A percentile compares a stretch with the other conserved stretches of the same genome.
Evolutionary conservation across 2,797 vertebrate species (phyloP).

Genomic region (Myotis pilosus): DNA sequence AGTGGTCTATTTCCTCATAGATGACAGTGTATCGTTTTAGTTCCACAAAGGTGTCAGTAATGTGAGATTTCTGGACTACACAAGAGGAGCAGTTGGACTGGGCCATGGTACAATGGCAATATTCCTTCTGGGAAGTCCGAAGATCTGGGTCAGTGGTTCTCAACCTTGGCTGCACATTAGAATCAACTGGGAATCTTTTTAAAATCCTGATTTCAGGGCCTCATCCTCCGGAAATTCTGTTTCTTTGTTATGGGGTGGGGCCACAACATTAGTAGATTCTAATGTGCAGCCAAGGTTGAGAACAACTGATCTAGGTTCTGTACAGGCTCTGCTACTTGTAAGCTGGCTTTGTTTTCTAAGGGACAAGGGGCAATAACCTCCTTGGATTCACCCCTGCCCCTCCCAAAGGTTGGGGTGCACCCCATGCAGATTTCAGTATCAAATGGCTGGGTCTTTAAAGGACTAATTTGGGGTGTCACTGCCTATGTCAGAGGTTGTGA

Average conservation of each 20-base stretch:
- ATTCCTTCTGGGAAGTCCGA: not conserved
- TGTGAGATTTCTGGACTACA: constrained; percentile 44
- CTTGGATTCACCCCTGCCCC: not conserved
- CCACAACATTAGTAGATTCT: too few species aligned
- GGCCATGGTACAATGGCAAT: not conserved
- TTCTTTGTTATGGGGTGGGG: too few species aligned
- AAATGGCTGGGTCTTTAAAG: not conserved
- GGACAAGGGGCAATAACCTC: not conserved
- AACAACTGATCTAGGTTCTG: not conserved
- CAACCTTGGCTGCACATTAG: too few species aligned
- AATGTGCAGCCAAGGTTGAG: too few species aligned
- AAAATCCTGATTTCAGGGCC: too few species aligned
- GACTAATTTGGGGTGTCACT: not conserved
- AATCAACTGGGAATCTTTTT: too few species aligned
- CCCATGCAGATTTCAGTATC: not conserved
- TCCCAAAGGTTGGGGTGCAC: not conserved
- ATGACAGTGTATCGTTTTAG: constrained; percentile 35
- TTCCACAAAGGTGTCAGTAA: constrained; percentile 65
- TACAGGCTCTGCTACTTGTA: not conserved
- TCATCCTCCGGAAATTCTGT: too few species aligned
- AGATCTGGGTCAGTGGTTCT: not conserved
- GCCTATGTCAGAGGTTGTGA: not conserved
- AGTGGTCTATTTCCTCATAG: not conserved
- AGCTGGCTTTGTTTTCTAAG: not conserved
- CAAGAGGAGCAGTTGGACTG: not conserved